Conservation (phyloP, 2,113 vertebrate species). For the Macroglossus sobrinus region DNA sequence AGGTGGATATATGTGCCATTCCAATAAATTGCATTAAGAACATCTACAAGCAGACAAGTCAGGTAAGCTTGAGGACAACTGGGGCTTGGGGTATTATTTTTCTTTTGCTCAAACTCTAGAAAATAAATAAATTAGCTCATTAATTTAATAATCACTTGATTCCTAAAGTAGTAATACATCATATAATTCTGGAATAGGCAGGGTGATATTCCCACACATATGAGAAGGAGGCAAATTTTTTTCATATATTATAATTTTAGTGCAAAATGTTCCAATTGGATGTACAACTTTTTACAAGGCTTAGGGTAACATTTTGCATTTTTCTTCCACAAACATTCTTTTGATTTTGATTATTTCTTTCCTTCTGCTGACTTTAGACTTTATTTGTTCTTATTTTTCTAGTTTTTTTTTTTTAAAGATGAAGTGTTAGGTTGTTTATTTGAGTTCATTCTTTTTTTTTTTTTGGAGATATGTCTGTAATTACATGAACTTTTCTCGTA, state of each 20-base stretch:
- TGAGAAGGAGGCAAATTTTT: not conserved
- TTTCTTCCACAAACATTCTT: not conserved
- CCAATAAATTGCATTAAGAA: slow-evolving; percentile 22
- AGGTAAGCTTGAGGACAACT: not conserved
- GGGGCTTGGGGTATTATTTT: not conserved
- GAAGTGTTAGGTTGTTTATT: no score
- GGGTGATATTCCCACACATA: not conserved
- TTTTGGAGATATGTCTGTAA: no score
- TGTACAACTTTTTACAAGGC: not conserved
- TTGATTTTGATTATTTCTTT: no score
- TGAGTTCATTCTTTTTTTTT: no score
- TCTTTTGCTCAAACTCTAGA: not conserved
- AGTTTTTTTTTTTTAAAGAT: no score
- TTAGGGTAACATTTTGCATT: not conserved
- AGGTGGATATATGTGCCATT: not conserved
- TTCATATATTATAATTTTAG: not conserved
- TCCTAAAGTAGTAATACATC: not conserved
- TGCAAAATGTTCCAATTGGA: not conserved
- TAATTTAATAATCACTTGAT: not conserved
- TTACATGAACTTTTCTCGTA: no score
- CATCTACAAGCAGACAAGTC: not conserved
- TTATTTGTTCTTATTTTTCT: no score
- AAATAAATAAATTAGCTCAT: not conserved
- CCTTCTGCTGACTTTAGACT: no score
- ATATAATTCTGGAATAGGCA: not conserved